Conservation (phyloP, 2,888 invertebrate species). For the Clivina fossor region DNA sequence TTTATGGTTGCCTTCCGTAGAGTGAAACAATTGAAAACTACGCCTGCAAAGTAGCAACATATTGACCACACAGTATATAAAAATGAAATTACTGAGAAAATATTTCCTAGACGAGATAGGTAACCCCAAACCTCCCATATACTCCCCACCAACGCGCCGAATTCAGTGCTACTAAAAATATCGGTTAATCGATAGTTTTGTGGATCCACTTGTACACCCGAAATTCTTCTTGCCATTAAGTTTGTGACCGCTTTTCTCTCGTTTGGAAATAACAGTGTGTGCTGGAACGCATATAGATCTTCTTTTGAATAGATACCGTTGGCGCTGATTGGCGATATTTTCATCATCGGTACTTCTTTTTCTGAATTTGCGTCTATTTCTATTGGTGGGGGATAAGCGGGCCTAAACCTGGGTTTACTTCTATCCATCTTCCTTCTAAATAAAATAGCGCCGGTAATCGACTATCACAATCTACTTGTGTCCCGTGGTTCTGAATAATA, state of each 20-base stretch:
- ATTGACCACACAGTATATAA: no score
- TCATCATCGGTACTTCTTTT: slow-evolving; percentile 8
- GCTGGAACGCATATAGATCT: slow-evolving; percentile 18
- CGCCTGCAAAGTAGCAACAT: no score
- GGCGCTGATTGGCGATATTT: slow-evolving; percentile 20
- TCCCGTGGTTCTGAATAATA: neutral
- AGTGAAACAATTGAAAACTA: no score
- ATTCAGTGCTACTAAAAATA: no score
- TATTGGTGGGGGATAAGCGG: neutral
- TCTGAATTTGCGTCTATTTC: no score
- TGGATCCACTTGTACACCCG: neutral
- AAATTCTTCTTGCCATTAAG: slow-evolving; percentile 1
- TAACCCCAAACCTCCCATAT: no score
- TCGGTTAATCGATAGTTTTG: no score
- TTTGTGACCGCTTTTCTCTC: slow-evolving; percentile 7
- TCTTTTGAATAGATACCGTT: slow-evolving; percentile 16
- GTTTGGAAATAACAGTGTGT: slow-evolving; percentile 20
- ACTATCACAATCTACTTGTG: neutral
- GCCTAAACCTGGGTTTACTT: neutral
- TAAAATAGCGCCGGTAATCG: neutral
- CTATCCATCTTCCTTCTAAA: neutral
- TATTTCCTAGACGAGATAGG: no score
- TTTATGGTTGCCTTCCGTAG: no score
- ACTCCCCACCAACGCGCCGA: no score
- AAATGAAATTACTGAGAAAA: no score